Evolutionary conservation across 2,888 invertebrate species (phyloP).

Genomic region (Torymus tubicola): DNA sequence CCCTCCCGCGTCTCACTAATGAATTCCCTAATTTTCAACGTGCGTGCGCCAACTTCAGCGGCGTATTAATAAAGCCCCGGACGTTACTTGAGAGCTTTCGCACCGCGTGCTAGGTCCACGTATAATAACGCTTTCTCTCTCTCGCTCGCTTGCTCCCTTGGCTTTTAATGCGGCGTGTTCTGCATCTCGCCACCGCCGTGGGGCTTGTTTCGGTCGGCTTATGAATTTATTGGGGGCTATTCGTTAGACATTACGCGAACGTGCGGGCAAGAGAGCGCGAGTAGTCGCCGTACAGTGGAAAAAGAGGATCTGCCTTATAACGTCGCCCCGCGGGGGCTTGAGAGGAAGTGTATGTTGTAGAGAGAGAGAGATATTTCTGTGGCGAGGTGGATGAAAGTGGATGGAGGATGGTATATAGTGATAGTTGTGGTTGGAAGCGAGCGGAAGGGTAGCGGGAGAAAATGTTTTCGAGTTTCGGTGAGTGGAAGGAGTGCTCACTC

Average conservation of each 20-base stretch:
- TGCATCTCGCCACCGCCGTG: conserved; percentile 64
- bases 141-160: background rate
- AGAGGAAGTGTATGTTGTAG: too few relatives aligned
- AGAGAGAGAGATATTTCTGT: too few relatives aligned
- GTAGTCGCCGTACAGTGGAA: conserved; percentile 61
- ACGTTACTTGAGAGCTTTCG: conserved; percentile 52
- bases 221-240: conserved; percentile 75
- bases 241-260: conserved; percentile 72
- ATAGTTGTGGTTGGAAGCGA: too few relatives aligned
- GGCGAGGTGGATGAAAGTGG: too few relatives aligned
- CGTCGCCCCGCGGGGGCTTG: conserved; percentile 39
- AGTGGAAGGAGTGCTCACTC: too few relatives aligned
- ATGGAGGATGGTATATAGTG: too few relatives aligned
- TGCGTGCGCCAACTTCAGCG: conserved; percentile 16
- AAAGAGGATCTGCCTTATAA: conserved; percentile 49
- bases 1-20: conserved; percentile 9
- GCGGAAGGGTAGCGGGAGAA: too few relatives aligned
- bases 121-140: conserved; percentile 36
- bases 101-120: conserved; percentile 4
- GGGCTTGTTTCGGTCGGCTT: conserved; percentile 71
- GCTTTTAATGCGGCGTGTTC: conserved; percentile 66
- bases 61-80: conserved; percentile 53
- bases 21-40: conserved; percentile 49
- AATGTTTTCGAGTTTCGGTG: too few relatives aligned
- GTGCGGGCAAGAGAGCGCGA: conserved; percentile 64